A percentile compares a stretch with the other conserved stretches of the same genome.
Evolutionary conservation across 2,113 vertebrate genomes (phyloP).

Genomic region (Oriolus oriolus): DNA sequence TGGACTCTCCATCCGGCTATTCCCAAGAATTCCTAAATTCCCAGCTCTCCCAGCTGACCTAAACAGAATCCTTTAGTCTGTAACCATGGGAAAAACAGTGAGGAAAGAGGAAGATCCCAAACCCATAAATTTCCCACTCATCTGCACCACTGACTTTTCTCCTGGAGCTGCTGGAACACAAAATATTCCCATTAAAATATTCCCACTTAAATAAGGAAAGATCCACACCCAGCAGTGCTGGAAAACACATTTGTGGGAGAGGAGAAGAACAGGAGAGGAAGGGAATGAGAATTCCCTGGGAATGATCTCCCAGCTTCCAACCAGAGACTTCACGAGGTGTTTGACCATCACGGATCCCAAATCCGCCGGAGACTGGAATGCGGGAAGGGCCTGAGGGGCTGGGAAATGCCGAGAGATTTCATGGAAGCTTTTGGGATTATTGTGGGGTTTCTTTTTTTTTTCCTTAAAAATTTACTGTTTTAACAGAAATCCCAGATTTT

Average conservation of each 20-base stretch:
- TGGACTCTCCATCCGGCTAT: neutral
- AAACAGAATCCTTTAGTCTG: neutral
- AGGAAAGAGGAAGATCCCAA: neutral
- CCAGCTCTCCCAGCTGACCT: neutral
- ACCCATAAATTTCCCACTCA: neutral
- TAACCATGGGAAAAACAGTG: neutral
- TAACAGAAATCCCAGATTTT: fast-evolving
- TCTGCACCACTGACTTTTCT: neutral
- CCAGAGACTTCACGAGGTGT: neutral
- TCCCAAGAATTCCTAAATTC: neutral
- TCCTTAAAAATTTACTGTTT: neutral
- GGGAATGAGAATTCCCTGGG: neutral
- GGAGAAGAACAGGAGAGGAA: neutral
- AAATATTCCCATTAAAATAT: neutral
- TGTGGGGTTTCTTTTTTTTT: neutral
- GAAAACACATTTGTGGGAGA: neutral
- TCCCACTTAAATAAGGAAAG: neutral
- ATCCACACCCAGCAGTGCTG: neutral
- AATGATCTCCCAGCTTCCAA: neutral
- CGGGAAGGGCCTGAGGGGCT: neutral
- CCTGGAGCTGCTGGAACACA: neutral
- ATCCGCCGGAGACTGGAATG: neutral
- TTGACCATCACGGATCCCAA: neutral
- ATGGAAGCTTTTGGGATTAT: neutral
- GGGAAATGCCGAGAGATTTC: neutral